Conservation (phyloP, 2,888 invertebrate species). For the Danaus chrysippus region DNA sequence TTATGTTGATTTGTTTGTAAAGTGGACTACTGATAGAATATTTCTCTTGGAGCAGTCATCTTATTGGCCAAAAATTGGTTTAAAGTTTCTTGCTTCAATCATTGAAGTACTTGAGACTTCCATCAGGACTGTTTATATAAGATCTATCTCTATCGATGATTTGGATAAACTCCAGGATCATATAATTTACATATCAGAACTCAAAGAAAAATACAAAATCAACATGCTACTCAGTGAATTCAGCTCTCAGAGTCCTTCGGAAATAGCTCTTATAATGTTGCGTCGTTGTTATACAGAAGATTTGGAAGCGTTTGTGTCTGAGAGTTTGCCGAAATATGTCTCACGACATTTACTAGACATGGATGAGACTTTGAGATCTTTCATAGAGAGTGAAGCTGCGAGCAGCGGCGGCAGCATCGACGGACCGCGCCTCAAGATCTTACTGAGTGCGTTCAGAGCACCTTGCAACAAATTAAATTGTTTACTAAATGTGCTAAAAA, state of each 20-base stretch:
- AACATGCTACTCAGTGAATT: slow-evolving; percentile 67
- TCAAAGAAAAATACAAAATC: slow-evolving; percentile 72
- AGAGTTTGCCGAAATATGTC: slow-evolving; percentile 65
- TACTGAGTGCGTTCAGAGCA: slow-evolving; percentile 59
- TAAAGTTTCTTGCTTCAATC: slow-evolving; percentile 67
- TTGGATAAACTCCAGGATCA: slow-evolving; percentile 62
- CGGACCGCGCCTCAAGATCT: slow-evolving; percentile 57
- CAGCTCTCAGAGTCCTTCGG: slow-evolving; percentile 60
- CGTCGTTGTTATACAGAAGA: slow-evolving; percentile 75
- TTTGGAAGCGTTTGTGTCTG: slow-evolving; percentile 57
- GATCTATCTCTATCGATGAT: slow-evolving; percentile 69
- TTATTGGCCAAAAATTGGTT: slow-evolving; percentile 75
- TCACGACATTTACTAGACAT: slow-evolving; percentile 63
- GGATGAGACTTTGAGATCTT: slow-evolving; percentile 63
- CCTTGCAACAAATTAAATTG: slow-evolving; percentile 60
- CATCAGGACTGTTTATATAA: slow-evolving; percentile 56
- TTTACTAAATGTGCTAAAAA: slow-evolving; percentile 64
- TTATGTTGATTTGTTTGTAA: slow-evolving; percentile 67
- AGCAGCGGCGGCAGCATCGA: slow-evolving; percentile 64
- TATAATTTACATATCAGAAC: slow-evolving; percentile 60
- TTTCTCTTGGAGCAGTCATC: slow-evolving; percentile 65
- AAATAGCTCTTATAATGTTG: slow-evolving; percentile 70
- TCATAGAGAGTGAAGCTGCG: slow-evolving; percentile 65
- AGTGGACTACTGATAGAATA: slow-evolving; percentile 70
- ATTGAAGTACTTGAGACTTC: slow-evolving; percentile 57